Conservation (phyloP, 1,140 invertebrate species). For the Oncopeltus fasciatus region DNA sequence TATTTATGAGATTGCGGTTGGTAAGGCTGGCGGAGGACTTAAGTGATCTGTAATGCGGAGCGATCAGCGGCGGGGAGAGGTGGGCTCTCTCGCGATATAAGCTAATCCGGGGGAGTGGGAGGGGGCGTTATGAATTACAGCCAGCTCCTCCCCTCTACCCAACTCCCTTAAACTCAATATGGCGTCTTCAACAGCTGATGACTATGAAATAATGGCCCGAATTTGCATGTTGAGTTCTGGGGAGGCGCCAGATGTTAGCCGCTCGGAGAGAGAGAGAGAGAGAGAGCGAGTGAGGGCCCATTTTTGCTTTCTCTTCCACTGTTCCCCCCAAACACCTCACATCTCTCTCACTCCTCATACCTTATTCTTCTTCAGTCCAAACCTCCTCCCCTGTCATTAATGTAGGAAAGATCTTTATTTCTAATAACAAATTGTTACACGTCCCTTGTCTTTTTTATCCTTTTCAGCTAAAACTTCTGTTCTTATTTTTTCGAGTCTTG, state of each 20-base stretch:
- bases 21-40: no score
- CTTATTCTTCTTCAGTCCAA: background rate
- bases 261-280: no score
- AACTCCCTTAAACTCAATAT: constrained; percentile 20
- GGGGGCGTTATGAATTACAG: background rate
- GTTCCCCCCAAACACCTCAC: background rate
- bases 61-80: background rate
- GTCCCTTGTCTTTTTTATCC: no score
- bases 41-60: no score
- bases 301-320: constrained; percentile 17
- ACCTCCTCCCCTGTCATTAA: background rate
- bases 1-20: no score
- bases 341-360: background rate
- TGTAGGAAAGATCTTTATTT: background rate
- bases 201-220: constrained; percentile 22
- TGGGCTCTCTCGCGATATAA: constrained; percentile 15
- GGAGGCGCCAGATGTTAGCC: constrained; percentile 16
- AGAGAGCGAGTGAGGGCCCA: constrained; percentile 19
- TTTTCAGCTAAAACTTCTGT: no score
- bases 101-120: constrained; percentile 9
- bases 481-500: no score
- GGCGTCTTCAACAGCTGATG: constrained; percentile 22
- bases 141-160: constrained; percentile 1
- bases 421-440: background rate
- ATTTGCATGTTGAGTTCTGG: constrained; percentile 19